These are phyloP conservation scores for Uromys caudimaculatus DNA, from an alignment of 2,797 vertebrate genomes.

Conservation along the genomic window DNA sequence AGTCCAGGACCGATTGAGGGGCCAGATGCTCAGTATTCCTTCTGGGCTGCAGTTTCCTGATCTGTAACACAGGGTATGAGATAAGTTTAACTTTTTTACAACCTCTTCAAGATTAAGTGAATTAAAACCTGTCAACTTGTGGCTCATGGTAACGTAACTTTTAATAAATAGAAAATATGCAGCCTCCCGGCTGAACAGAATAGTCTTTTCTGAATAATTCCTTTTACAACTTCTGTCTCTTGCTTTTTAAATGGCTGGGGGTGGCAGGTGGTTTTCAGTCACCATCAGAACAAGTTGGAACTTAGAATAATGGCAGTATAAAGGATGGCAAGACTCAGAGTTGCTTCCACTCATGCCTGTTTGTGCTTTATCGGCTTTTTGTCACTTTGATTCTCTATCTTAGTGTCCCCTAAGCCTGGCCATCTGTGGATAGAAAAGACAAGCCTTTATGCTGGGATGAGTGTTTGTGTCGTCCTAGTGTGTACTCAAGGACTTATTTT, in stretches of 20 bases:
- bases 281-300: neutral
- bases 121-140: slow-evolving; percentile 20
- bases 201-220: slow-evolving; percentile 41
- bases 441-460: neutral
- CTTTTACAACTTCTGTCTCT: neutral
- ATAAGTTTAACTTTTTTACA: neutral
- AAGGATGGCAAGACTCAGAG: slow-evolving; percentile 12
- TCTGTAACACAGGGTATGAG: slow-evolving; percentile 42
- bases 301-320: slow-evolving; percentile 53
- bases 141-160: slow-evolving; percentile 21
- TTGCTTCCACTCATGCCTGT: neutral
- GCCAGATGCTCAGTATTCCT: slow-evolving; percentile 16
- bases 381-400: slow-evolving; percentile 43
- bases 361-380: slow-evolving; percentile 38
- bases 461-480: slow-evolving; percentile 27
- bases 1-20: neutral
- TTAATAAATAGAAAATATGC: slow-evolving; percentile 49
- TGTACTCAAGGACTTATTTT: neutral
- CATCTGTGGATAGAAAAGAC: neutral
- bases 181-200: neutral
- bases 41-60: slow-evolving; percentile 26
- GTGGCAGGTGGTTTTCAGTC: slow-evolving; percentile 16
- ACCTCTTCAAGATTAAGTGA: slow-evolving; percentile 33
- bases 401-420: neutral
- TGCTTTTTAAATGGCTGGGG: neutral